Conservation (phyloP, 2,797 vertebrate species). For the Acanthiza pusilla region DNA sequence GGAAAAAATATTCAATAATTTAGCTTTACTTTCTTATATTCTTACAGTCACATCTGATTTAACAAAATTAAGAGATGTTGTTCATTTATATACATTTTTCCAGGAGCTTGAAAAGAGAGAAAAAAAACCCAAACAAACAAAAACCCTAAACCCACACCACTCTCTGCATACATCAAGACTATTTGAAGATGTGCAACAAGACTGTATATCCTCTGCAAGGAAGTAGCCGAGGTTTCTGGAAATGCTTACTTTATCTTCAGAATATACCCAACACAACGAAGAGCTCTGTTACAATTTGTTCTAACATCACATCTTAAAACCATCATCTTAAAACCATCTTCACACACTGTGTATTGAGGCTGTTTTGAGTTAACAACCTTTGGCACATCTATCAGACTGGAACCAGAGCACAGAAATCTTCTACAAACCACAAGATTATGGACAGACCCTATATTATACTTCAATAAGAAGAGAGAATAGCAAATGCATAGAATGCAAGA, state of each 20-base stretch:
- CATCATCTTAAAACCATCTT: not conserved
- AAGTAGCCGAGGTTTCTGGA: not conserved
- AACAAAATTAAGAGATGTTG: not conserved
- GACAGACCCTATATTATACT: not conserved
- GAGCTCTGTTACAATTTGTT: not conserved
- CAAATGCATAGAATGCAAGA: accelerated
- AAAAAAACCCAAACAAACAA: not conserved
- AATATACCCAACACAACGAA: not conserved
- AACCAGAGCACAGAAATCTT: not conserved
- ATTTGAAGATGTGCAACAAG: not conserved
- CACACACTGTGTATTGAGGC: not conserved
- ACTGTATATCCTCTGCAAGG: not conserved
- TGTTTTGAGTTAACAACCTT: not conserved
- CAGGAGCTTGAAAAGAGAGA: not conserved
- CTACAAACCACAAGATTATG: not conserved
- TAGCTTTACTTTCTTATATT: not conserved
- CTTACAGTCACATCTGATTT: not conserved
- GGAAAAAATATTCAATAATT: not conserved
- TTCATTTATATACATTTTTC: not conserved
- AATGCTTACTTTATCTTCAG: not conserved
- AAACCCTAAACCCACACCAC: not conserved
- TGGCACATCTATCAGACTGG: not conserved
- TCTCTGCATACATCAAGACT: not conserved
- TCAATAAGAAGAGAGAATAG: not conserved
- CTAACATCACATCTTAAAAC: not conserved